Percentiles rank a stretch among this genome's conserved stretches.
phyloP scores from a whole-genome alignment of 64 coral and sea anemone genomes.

The Hydrozoanthus tunicans region DNA sequence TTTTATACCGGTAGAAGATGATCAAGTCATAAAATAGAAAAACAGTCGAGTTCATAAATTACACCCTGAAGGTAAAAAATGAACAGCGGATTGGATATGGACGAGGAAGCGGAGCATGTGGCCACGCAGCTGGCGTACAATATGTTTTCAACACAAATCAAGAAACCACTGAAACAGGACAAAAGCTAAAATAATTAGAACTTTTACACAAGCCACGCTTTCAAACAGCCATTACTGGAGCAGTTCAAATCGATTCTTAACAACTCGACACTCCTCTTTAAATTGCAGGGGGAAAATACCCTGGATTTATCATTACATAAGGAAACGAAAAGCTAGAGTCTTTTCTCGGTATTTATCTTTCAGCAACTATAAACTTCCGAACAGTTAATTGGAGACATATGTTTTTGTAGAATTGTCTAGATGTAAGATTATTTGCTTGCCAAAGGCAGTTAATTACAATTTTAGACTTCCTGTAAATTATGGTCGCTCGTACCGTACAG shows the following conservation, averaged over 20 bases:
- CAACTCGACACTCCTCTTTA: background rate
- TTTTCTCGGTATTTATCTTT: background rate
- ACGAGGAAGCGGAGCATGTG: conserved; percentile 3
- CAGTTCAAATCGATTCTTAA: conserved; percentile 43
- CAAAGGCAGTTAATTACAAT: conserved; percentile 50
- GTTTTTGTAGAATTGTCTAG: conserved; percentile 28
- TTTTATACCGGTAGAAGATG: background rate
- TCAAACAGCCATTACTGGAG: background rate
- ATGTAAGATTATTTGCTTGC: conserved; percentile 23
- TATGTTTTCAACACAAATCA: conserved; percentile 23
- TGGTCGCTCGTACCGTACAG: background rate
- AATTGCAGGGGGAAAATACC: background rate
- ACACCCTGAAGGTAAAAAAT: conserved; percentile 46
- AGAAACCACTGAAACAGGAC: conserved; percentile 40
- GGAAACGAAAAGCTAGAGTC: background rate
- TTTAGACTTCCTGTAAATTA: background rate
- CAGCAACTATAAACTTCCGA: conserved; percentile 54
- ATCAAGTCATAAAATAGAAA: conserved; percentile 27
- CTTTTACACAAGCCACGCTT: background rate
- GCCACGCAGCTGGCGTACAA: background rate
- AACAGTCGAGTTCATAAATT: conserved; percentile 31
- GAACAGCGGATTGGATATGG: conserved; percentile 16
- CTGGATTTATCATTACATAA: background rate
- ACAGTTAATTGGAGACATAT: conserved; percentile 52
- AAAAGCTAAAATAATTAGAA: conserved; percentile 33